These are phyloP conservation scores for Choristoneura rosaceana DNA, from an alignment of 2,888 invertebrate species.

Conservation along the genomic window DNA sequence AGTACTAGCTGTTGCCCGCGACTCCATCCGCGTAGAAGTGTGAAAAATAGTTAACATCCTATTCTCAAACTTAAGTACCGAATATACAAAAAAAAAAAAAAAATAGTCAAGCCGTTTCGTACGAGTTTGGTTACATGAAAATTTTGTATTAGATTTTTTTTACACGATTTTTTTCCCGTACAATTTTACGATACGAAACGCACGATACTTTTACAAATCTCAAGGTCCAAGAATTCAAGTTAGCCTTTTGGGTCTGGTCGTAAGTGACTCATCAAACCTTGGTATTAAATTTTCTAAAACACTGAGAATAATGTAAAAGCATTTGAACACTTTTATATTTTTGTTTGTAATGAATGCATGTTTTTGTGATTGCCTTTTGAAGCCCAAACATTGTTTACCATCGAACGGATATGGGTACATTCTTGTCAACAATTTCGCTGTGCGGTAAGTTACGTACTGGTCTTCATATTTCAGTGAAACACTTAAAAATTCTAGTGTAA, in stretches of 20 bases:
- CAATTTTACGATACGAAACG: too few species aligned
- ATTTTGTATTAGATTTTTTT: too few species aligned
- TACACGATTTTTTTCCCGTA: too few species aligned
- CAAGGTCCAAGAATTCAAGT: not conserved
- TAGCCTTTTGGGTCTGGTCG: not conserved
- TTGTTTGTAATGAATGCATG: not conserved
- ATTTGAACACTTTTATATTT: not conserved
- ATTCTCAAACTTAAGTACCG: too few species aligned
- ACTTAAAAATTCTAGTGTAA: not conserved
- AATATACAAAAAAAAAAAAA: not conserved
- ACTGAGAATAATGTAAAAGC: not conserved
- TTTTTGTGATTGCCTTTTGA: not conserved
- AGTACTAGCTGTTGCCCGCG: too few species aligned
- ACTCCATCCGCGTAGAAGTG: too few species aligned
- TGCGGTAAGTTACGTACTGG: not conserved
- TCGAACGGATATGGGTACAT: conserved; percentile 6
- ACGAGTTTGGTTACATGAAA: too few species aligned
- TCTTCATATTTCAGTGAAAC: not conserved
- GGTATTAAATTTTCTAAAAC: conserved; percentile 2
- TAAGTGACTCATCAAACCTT: not conserved
- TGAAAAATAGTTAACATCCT: too few species aligned
- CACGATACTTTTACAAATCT: not conserved
- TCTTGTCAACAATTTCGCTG: conserved; percentile 6
- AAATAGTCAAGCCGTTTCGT: not conserved
- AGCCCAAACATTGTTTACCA: not conserved